These are phyloP conservation scores for Tragulus kanchil DNA, from an alignment of 2,113 vertebrate genomes.

Conservation along the genomic window DNA sequence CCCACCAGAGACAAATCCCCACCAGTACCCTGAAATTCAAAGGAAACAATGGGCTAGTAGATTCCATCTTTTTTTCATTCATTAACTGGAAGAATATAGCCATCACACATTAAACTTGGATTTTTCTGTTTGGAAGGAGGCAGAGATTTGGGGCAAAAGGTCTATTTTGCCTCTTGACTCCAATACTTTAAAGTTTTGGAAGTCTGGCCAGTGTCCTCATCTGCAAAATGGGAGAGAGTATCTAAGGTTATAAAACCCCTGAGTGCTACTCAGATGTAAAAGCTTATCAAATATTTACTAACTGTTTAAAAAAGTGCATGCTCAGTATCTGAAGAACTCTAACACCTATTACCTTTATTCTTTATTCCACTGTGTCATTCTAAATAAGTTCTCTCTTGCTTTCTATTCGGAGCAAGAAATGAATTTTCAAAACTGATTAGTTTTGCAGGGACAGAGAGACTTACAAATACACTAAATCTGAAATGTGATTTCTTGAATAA, in stretches of 20 bases:
- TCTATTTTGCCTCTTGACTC: background rate
- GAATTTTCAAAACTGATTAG: slow-evolving; percentile 47
- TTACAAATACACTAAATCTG: slow-evolving; percentile 71
- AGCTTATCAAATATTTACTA: slow-evolving; percentile 68
- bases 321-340: slow-evolving; percentile 53
- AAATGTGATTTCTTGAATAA: slow-evolving; percentile 84
- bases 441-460: slow-evolving; percentile 28
- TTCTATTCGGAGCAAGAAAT: background rate
- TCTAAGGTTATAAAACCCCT: background rate
- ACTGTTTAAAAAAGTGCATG: slow-evolving; percentile 31
- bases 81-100: background rate
- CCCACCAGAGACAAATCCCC: background rate
- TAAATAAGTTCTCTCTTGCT: background rate
- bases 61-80: background rate
- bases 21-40: background rate
- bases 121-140: slow-evolving; percentile 2
- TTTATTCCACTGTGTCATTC: background rate
- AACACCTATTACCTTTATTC: background rate
- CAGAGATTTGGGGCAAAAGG: background rate
- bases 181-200: background rate
- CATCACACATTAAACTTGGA: background rate
- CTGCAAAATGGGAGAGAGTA: slow-evolving; percentile 54
- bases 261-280: slow-evolving; percentile 44
- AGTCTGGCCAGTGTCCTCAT: background rate
- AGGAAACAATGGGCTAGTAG: background rate